A percentile compares a stretch with the other conserved stretches of the same genome.
Conservation (phyloP, 2,113 vertebrate species). For the Leiothrix lutea region DNA sequence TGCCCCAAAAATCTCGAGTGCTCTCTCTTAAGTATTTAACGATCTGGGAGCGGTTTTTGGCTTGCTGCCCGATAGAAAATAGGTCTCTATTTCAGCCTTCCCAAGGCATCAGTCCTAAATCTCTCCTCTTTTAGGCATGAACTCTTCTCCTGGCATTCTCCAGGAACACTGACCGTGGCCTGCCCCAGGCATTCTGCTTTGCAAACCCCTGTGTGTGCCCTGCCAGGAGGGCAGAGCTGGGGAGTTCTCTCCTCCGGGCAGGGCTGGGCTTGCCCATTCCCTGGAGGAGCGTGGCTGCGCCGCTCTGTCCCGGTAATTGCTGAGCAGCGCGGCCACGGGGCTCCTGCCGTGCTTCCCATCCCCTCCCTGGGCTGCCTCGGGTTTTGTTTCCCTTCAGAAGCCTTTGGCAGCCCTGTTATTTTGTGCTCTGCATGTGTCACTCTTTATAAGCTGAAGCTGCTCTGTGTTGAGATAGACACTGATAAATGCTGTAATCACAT, state of each 20-base stretch:
- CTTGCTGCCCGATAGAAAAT: too few species aligned
- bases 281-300: background rate
- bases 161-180: background rate
- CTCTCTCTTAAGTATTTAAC: too few species aligned
- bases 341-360: background rate
- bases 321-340: accelerated
- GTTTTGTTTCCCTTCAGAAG: background rate
- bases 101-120: too few species aligned
- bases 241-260: background rate
- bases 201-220: background rate
- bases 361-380: background rate
- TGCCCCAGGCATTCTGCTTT: background rate
- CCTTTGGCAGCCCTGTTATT: background rate
- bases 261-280: background rate
- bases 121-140: too few species aligned
- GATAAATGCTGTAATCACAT: background rate
- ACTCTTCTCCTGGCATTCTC: background rate
- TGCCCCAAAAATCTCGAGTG: too few species aligned
- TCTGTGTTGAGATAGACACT: background rate
- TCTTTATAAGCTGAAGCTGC: background rate
- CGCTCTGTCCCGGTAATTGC: background rate
- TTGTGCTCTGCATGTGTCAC: background rate
- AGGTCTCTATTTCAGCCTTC: too few species aligned
- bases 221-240: background rate
- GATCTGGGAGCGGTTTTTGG: too few species aligned